phyloP scores from a whole-genome alignment of 2,113 vertebrate genomes.

The Cryptotis parvus region DNA sequence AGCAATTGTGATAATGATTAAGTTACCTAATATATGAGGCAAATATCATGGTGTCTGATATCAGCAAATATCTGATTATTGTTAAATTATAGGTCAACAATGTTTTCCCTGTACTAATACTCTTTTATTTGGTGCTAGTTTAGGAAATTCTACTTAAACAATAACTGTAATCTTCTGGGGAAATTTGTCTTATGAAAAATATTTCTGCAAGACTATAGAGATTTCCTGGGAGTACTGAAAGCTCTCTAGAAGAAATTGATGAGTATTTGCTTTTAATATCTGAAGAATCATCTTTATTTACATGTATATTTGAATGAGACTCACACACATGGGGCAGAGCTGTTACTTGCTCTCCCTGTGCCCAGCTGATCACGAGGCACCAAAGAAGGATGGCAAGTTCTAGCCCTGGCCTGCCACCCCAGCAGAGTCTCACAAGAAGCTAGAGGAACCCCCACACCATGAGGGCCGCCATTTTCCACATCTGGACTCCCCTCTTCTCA shows the following conservation, averaged over 20 bases:
- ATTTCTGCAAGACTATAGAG: conserved; percentile 15
- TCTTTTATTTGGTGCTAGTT: conserved; percentile 14
- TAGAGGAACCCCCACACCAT: too few relatives aligned
- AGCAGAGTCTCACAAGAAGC: too few relatives aligned
- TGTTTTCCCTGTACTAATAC: neutral
- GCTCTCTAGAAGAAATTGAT: neutral
- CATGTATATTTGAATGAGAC: neutral
- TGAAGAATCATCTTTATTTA: conserved; percentile 12
- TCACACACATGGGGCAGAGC: too few relatives aligned
- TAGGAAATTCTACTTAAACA: conserved; percentile 32
- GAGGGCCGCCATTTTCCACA: too few relatives aligned
- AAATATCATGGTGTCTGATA: neutral
- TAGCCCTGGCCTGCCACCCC: too few relatives aligned
- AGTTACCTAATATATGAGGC: neutral
- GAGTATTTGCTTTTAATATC: neutral
- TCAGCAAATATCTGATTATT: neutral
- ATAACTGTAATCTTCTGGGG: neutral
- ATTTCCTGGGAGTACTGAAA: conserved; percentile 15
- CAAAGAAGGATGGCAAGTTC: too few relatives aligned
- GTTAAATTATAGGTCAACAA: neutral
- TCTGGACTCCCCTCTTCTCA: too few relatives aligned
- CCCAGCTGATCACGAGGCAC: too few relatives aligned
- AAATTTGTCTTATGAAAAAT: conserved; percentile 41
- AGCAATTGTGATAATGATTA: neutral
- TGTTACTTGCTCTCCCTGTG: too few relatives aligned